phyloP scores from a whole-genome alignment of 2,113 vertebrate species.

The Cheirogaleus medius region DNA sequence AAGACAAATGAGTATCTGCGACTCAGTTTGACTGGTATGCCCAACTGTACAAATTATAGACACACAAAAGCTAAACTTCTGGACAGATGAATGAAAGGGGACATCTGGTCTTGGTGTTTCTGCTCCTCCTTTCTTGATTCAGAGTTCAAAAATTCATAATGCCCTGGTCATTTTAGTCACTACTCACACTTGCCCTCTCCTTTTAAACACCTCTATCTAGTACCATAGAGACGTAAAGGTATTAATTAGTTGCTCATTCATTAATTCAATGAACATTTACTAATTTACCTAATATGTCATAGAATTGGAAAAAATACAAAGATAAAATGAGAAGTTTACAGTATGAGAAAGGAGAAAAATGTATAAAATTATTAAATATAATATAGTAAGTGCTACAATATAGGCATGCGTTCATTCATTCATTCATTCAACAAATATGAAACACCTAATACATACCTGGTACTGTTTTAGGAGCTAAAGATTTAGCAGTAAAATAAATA shows the following conservation, averaged over 20 bases:
- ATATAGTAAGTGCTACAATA: not conserved
- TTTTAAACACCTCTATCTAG: not conserved
- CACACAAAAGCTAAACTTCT: not conserved
- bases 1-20: slow-evolving; percentile 7
- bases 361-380: not conserved
- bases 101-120: not conserved
- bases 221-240: not conserved
- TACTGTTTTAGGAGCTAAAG: not conserved
- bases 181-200: not conserved
- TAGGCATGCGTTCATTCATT: not conserved
- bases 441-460: not conserved
- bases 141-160: not conserved
- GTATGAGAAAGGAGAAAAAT: not conserved
- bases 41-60: not conserved
- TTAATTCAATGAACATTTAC: not conserved
- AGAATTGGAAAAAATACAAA: not conserved
- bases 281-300: not conserved
- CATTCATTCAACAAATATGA: not conserved
- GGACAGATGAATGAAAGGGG: not conserved
- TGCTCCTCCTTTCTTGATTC: not conserved
- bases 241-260: not conserved
- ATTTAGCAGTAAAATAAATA: not conserved
- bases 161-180: not conserved
- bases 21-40: not conserved
- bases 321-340: not conserved